Base-by-base conservation (phyloP, 2,888 invertebrate genomes). In the Chloroclystis v-ata region DNA sequence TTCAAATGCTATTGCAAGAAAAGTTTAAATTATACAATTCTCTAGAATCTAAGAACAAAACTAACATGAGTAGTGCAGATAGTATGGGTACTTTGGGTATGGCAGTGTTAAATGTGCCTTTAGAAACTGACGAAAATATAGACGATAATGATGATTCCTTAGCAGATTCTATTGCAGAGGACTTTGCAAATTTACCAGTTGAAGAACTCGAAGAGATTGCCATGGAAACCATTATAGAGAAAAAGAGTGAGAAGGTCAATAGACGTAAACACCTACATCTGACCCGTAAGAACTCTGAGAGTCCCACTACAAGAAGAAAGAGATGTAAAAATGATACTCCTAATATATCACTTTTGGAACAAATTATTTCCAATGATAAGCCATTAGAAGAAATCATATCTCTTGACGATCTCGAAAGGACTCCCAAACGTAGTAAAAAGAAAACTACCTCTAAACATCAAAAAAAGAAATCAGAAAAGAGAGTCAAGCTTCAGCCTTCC, bases 11-110 rank as follows among this genome's bases (percentile, higher is more conserved):
- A 37, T 69, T 90, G 54, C 86, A 89, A 61, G 90, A 91, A 62
- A 91, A 90, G 61, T 88, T 90, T 63, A 83, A 86, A 57, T 63
- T 91, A 6, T 90, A 91, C 56, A 85, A 82, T 59, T 83, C 87
- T 49, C 60, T 91, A 47, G 86, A 89, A 59, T 75, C 70, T 37
- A 84, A 75, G 52, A 47, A 11, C 37, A 50, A 37, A 9, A 70
- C 74, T 40, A 46, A 71, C 9, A 63, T 26, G 8, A 25, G 60
- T 47, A 43, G 43, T 24, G 20, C 37, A 16, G 45, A 37, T 49
- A 66, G 72, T 28, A 70, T 79, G 59, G 74, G 78, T 47, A 71
- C 72, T 51, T 65, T 86, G 28, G 85, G 86, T 28, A 84, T 87
- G 81, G 76, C 84, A 42, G 81, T 87, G 13, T 59, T 86, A 39